Conservation (phyloP, 2,113 vertebrate genomes). For the Cranoglanis bouderius region DNA sequence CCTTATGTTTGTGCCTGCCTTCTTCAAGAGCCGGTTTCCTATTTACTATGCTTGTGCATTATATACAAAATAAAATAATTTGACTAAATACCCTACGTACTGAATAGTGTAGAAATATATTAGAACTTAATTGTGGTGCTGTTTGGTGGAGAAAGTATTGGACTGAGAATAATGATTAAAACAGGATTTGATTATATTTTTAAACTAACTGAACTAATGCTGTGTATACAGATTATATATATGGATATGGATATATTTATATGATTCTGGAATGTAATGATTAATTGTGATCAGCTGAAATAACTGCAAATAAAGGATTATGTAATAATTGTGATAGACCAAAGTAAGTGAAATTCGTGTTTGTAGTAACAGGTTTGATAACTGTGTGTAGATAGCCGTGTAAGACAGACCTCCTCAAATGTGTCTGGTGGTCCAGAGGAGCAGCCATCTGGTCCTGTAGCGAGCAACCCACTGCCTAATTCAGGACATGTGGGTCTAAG, state of each 20-base stretch:
- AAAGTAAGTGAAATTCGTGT: not conserved
- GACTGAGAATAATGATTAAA: not conserved
- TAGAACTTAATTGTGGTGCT: not conserved
- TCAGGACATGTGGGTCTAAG: conserved; percentile 52
- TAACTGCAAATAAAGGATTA: not conserved
- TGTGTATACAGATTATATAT: not conserved
- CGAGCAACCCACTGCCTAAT: conserved; percentile 51
- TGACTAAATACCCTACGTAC: not conserved
- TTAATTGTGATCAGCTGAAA: not conserved
- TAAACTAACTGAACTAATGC: not conserved
- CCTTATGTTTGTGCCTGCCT: not conserved
- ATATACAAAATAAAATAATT: not conserved
- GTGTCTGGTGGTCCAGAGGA: conserved; percentile 64
- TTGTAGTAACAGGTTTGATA: not conserved
- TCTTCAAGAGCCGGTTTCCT: not conserved
- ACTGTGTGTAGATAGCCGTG: conserved; percentile 68
- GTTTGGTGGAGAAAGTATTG: not conserved
- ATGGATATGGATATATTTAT: not conserved
- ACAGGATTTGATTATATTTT: not conserved
- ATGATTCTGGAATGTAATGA: not conserved
- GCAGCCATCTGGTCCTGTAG: conserved; percentile 43
- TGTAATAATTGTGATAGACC: not conserved
- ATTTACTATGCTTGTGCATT: not conserved
- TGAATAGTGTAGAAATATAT: not conserved
- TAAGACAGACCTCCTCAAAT: conserved; percentile 69